Evolutionary conservation across 2,797 vertebrate genomes (phyloP).

Genomic region (Vipera latastei): DNA sequence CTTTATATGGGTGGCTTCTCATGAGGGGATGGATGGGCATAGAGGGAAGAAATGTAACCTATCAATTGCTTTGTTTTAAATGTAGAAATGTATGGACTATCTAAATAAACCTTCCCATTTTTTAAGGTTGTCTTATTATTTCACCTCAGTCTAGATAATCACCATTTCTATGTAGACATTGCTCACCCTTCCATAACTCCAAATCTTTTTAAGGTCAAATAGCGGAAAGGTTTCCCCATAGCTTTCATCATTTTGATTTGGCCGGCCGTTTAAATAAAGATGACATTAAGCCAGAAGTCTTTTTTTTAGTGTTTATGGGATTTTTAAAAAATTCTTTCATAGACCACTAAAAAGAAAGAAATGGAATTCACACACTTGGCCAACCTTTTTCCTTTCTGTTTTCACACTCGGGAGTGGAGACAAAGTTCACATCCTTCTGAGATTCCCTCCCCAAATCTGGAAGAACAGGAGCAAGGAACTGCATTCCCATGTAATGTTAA

Average conservation of each 20-base stretch:
- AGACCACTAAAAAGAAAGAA: background rate
- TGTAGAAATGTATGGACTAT: background rate
- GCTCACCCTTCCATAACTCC: background rate
- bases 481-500: background rate
- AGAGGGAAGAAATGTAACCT: background rate
- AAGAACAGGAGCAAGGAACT: background rate
- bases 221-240: background rate
- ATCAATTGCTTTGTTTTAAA: background rate
- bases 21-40: background rate
- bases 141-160: background rate
- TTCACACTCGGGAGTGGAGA: background rate
- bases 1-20: slow-evolving; percentile 13
- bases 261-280: background rate
- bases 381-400: background rate
- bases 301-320: background rate
- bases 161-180: background rate
- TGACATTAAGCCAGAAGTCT: background rate
- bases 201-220: background rate
- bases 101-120: slow-evolving; percentile 7
- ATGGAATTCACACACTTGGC: background rate
- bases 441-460: background rate
- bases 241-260: background rate
- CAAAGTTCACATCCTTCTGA: too few relatives aligned
- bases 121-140: background rate
- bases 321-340: background rate